phyloP scores from a whole-genome alignment of 2,797 vertebrate genomes.

The Okamejei kenojei region DNA sequence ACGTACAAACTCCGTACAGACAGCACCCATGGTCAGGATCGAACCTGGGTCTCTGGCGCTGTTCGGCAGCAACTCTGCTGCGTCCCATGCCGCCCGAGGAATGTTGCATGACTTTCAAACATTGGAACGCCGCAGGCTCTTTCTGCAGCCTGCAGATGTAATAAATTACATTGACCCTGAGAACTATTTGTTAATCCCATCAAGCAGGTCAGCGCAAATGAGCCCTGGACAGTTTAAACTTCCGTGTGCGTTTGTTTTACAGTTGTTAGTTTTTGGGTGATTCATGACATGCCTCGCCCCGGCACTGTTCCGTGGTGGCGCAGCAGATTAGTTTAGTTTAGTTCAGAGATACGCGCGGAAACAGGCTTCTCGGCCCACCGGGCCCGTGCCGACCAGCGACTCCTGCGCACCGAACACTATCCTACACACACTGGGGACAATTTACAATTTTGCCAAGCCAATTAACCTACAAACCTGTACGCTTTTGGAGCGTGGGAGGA shows the following conservation, averaged over 20 bases:
- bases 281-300: background rate
- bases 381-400: no score
- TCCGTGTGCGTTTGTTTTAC: background rate
- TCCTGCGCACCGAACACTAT: no score
- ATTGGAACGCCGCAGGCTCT: background rate
- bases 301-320: background rate
- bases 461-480: no score
- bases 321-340: background rate
- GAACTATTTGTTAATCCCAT: conserved; percentile 16
- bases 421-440: no score
- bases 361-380: no score
- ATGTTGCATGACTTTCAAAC: conserved; percentile 38
- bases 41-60: no score
- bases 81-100: background rate
- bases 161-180: conserved; percentile 14
- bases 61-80: no score
- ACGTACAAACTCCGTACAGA: no score
- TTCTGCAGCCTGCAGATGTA: background rate
- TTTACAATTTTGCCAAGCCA: no score
- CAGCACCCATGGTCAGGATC: no score
- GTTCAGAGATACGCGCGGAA: no score
- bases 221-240: background rate
- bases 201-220: background rate
- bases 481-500: no score
- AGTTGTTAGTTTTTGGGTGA: background rate